phyloP scores from a whole-genome alignment of 2,888 invertebrate species.

The Blastobasis adustella region DNA sequence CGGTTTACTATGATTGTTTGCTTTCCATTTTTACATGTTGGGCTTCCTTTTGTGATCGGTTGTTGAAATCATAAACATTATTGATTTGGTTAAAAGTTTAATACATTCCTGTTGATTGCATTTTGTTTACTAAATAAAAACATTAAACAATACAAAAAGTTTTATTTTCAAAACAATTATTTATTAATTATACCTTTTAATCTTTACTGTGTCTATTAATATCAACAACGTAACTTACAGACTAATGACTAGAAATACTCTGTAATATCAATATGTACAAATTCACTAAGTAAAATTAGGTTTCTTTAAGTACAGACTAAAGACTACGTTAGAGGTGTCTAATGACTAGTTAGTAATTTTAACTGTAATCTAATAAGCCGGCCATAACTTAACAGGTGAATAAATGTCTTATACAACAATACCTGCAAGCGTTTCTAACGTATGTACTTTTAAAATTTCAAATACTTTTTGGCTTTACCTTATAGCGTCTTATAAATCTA shows the following conservation, averaged over 20 bases:
- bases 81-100: constrained; percentile 53
- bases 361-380: neutral
- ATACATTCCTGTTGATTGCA: constrained; percentile 61
- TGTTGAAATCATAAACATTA: constrained; percentile 30
- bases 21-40: constrained; percentile 4
- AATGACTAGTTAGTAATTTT: constrained; percentile 36
- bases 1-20: neutral
- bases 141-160: too few species aligned
- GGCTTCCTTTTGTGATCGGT: constrained; percentile 24
- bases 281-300: constrained; percentile 1
- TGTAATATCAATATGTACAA: constrained; percentile 25
- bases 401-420: too few species aligned
- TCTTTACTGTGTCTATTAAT: constrained; percentile 12
- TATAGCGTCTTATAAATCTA: too few species aligned
- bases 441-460: too few species aligned
- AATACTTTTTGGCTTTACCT: too few species aligned
- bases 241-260: constrained; percentile 66
- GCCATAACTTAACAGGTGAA: too few species aligned
- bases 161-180: too few species aligned
- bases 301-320: constrained; percentile 4
- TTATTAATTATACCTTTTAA: too few species aligned
- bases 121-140: constrained; percentile 19
- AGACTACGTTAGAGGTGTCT: constrained; percentile 42
- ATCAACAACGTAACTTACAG: constrained; percentile 26
- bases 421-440: too few species aligned